Percentiles rank a stretch among this genome's conserved stretches.
Conservation (phyloP, 2,113 vertebrate genomes). For the Lichenostomus cassidix region DNA sequence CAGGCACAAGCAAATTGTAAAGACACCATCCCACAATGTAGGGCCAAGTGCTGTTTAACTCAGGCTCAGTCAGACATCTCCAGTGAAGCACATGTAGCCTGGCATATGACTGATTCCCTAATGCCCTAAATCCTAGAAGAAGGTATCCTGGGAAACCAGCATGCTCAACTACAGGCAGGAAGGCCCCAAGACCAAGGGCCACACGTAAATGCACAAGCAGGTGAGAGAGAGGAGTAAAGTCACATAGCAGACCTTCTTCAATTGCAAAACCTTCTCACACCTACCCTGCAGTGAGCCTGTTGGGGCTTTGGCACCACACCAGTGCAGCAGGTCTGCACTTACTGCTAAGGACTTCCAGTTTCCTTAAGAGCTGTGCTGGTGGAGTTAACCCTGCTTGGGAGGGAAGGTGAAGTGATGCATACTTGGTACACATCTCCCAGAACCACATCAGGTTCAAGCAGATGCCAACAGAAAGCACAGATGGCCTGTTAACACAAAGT, state of each 20-base stretch:
- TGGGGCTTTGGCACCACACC: not conserved
- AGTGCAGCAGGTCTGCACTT: not conserved
- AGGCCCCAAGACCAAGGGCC: not conserved
- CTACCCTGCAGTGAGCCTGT: not conserved
- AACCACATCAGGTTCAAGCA: accelerated
- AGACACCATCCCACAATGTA: not conserved
- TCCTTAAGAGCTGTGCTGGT: not conserved
- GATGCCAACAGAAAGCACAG: not conserved
- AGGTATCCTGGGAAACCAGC: not conserved
- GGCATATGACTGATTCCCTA: not conserved
- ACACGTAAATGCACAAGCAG: not conserved
- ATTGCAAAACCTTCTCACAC: not conserved
- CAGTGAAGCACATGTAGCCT: not conserved
- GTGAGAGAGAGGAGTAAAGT: not conserved
- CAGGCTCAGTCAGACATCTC: not conserved
- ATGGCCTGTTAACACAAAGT: not conserved
- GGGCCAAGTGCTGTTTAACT: not conserved
- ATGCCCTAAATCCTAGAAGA: not conserved
- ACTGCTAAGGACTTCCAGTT: not conserved
- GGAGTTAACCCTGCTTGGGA: not conserved
- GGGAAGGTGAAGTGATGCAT: not conserved
- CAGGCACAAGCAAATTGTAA: not conserved
- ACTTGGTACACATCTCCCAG: not conserved
- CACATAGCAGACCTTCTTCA: not conserved
- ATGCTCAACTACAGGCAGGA: not conserved